Base-by-base conservation (phyloP, 2,113 vertebrate genomes). In the Percopsis transmontana region DNA sequence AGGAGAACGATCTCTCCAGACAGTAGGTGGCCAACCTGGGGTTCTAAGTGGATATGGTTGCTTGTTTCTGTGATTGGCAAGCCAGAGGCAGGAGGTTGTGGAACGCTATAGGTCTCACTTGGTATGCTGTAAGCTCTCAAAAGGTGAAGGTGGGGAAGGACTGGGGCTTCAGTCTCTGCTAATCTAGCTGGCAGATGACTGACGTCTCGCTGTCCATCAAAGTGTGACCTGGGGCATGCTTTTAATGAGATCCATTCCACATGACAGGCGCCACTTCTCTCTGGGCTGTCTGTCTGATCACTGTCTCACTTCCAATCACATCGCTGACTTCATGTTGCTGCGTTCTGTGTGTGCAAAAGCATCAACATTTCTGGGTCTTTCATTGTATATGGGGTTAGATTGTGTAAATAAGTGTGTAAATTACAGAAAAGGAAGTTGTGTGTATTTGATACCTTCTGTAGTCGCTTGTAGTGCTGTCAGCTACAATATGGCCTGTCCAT, bases 211-310 rank as follows among this genome's bases (percentile, higher is more conserved):
- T 85, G 92, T 91, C 90, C 89, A 86, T 92, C 91, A 91, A 90
- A 92, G 87, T 83, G 70, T 91, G 91, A 92, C 91, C 91, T 53
- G 77, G 81, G 91, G 89, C 89, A 79, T 67, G 83, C 84, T 89
- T 91, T 91, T 92, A 92, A 92, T 91, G 90, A 91, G 89, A 88
- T 90, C 90, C 88, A 89, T 91, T 89, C 85, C 88, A 80, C 87
- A 81, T 82, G 83, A 82, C 83, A 66, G 86, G 85, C 86, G 78
- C 82, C 84, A 76, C 88, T 81, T 86, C 88, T 90, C 88, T 83
- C 77, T 74, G 80, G 81, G 87, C 78, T 52, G 87, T 79, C 87
- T 84, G 77, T 79, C 81, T 84, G 80, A 85, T 87, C 56, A 51
- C 70, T 72, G 75, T 58, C 72, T 72, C 80, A 65, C 66, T 72